Conservation (phyloP, 1,140 invertebrate species). For the Drosophila kohkoa region DNA sequence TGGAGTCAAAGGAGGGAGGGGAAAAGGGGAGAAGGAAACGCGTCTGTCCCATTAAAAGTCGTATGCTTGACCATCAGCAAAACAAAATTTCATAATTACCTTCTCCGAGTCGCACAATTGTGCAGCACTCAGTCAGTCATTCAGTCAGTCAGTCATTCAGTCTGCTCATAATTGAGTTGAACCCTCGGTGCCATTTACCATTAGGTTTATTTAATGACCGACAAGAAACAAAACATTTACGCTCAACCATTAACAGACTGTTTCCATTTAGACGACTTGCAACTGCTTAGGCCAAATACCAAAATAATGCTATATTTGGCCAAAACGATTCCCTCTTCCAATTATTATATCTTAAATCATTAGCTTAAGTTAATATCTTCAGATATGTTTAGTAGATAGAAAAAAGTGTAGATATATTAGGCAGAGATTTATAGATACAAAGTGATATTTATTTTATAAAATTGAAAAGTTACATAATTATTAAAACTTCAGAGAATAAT, state of each 20-base stretch:
- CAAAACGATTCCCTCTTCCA: background rate
- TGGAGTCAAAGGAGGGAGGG: background rate
- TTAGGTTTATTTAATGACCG: slow-evolving; percentile 48
- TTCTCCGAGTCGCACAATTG: slow-evolving; percentile 22
- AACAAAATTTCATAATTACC: slow-evolving; percentile 52
- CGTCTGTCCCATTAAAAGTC: slow-evolving; percentile 20
- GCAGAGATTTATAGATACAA: no score
- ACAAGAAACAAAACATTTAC: slow-evolving; percentile 32
- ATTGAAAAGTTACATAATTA: no score
- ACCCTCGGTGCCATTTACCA: slow-evolving; percentile 43
- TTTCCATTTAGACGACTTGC: slow-evolving; percentile 27
- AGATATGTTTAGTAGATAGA: background rate
- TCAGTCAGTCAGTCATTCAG: background rate
- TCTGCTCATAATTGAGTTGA: slow-evolving; percentile 44
- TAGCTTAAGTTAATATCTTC: background rate
- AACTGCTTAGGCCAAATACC: background rate
- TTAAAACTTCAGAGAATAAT: no score
- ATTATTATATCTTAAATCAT: background rate
- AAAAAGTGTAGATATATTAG: background rate
- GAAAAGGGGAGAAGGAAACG: background rate
- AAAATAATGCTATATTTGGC: background rate
- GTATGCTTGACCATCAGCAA: slow-evolving; percentile 28
- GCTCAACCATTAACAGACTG: slow-evolving; percentile 28
- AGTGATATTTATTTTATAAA: no score
- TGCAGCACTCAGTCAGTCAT: slow-evolving; percentile 5